Evolutionary conservation across 1,140 invertebrate species (phyloP), one percentile per base, ranked within the genome.

Genomic region (Druon quercuslanigerum): DNA sequence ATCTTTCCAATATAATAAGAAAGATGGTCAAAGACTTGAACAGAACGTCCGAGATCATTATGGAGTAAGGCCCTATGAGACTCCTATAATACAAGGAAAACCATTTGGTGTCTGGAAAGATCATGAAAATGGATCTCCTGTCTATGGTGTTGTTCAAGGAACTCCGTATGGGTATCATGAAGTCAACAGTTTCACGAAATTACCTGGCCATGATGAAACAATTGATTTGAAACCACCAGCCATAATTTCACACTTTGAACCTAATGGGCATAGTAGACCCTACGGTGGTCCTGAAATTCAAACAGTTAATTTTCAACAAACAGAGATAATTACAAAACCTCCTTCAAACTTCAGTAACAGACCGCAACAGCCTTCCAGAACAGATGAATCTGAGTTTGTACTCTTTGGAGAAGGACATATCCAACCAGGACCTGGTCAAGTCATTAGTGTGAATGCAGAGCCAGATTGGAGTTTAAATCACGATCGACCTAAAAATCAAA

Each of bases 171-270:
- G 71, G n/a, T 74, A 83, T n/a, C 72, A 82, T 20, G 75, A 56
- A 0, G 60, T 78, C 56, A 73, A 80, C 40, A 72, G 80, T 25
- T 57, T 75, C 25, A 71, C 75, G 0, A 80, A 72, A 70, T 57
- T 75, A 56, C 78, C 12, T 54, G 77, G 9, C 56, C 80, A 9
- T 79, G 83, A 87, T 17, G 87, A 90, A 13, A 85, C 83, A 7
- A 82, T 84, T 11, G 85, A 90, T 74, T 70, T 87, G 0, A 90
- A 88, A 46, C 84, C 87, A 20, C 87, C 88, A 0, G 86, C 84
- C 0, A 85, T 85, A 13, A 83, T 75, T 74, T 71, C 86, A 11
- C 81, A 82, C 7, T 85, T 84, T 20, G 83, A 81, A 40, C 83
- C 83, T 77, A 84, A 76, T 60, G 76, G 84, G 19, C 82, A 87